Percentiles rank a stretch among this genome's conserved stretches.
These are phyloP conservation scores for Prionailurus bengalensis DNA, from an alignment of 2,113 vertebrate species.

Conservation along the genomic window DNA sequence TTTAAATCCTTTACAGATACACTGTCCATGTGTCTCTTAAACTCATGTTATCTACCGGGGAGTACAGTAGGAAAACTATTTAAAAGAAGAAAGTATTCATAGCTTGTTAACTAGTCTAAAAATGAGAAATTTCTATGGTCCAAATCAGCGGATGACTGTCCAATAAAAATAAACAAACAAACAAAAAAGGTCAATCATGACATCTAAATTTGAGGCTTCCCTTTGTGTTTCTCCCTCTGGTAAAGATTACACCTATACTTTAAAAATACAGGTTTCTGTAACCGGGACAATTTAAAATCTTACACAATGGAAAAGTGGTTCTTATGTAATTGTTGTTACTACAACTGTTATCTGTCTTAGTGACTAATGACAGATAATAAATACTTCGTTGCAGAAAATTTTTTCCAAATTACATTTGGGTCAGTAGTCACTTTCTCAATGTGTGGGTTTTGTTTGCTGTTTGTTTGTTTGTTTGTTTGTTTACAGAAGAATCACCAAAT, in stretches of 20 bases:
- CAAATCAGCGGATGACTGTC: slow-evolving; percentile 30
- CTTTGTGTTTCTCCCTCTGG: slow-evolving; percentile 64
- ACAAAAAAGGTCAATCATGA: slow-evolving; percentile 61
- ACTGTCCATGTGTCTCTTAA: slow-evolving; percentile 38
- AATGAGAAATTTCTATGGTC: background rate
- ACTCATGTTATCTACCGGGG: background rate
- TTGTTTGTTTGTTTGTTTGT: slow-evolving; percentile 63
- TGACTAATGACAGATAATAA: slow-evolving; percentile 51
- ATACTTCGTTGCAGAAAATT: slow-evolving; percentile 61
- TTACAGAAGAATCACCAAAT: slow-evolving; percentile 41
- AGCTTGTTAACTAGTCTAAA: background rate
- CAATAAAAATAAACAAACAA: slow-evolving; percentile 46
- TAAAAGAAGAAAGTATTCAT: slow-evolving; percentile 11
- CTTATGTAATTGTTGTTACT: slow-evolving; percentile 67
- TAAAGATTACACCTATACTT: slow-evolving; percentile 62
- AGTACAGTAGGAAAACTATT: slow-evolving; percentile 54
- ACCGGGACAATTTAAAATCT: slow-evolving; percentile 48
- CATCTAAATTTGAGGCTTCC: slow-evolving; percentile 67
- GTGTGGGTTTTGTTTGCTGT: slow-evolving; percentile 27
- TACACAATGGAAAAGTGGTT: slow-evolving; percentile 60
- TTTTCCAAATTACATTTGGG: slow-evolving; percentile 65
- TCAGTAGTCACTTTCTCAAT: slow-evolving; percentile 81
- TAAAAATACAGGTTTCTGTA: slow-evolving; percentile 66
- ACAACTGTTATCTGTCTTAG: slow-evolving; percentile 69
- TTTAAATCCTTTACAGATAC: slow-evolving; percentile 61